phyloP scores from a whole-genome alignment of 2,797 vertebrate species.

The Micrastur ruficollis region DNA sequence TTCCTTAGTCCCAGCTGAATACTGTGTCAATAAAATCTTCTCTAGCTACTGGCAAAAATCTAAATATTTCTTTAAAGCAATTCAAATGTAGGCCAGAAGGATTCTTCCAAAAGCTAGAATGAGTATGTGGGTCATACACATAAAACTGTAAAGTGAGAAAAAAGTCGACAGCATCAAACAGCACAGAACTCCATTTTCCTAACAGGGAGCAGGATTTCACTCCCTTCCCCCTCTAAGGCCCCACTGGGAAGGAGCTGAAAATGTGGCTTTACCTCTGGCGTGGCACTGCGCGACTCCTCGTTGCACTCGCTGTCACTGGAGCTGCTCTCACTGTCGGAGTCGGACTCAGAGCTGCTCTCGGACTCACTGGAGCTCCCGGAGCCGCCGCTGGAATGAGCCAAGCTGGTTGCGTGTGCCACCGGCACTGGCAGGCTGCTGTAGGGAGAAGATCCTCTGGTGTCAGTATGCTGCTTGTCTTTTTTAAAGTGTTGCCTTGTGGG shows the following conservation, averaged over 20 bases:
- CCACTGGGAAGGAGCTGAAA: background rate
- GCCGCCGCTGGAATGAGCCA: slow-evolving; percentile 75
- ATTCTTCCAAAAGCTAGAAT: slow-evolving; percentile 19
- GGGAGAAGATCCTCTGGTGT: background rate
- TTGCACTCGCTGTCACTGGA: slow-evolving; percentile 90
- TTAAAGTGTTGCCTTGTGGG: background rate
- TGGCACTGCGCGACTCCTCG: slow-evolving; percentile 79
- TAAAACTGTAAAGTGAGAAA: background rate
- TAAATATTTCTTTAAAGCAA: slow-evolving; percentile 50
- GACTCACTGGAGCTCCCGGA: slow-evolving; percentile 89
- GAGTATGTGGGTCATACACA: background rate
- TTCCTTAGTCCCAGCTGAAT: slow-evolving; percentile 55
- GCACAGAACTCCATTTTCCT: background rate
- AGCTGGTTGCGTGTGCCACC: slow-evolving; percentile 13
- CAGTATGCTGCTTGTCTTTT: background rate
- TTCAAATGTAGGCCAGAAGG: slow-evolving; percentile 47
- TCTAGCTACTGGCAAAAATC: slow-evolving; percentile 55
- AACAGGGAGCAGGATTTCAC: background rate
- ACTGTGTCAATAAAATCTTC: slow-evolving; percentile 64
- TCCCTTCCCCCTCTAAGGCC: accelerated
- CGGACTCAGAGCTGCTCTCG: slow-evolving; percentile 89
- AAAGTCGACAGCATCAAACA: background rate
- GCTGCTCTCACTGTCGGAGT: slow-evolving; percentile 90
- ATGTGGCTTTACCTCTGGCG: slow-evolving; percentile 80
- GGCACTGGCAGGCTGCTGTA: slow-evolving; percentile 69